Base-by-base conservation (phyloP, 2,888 invertebrate genomes). In the Malacosoma neustria region DNA sequence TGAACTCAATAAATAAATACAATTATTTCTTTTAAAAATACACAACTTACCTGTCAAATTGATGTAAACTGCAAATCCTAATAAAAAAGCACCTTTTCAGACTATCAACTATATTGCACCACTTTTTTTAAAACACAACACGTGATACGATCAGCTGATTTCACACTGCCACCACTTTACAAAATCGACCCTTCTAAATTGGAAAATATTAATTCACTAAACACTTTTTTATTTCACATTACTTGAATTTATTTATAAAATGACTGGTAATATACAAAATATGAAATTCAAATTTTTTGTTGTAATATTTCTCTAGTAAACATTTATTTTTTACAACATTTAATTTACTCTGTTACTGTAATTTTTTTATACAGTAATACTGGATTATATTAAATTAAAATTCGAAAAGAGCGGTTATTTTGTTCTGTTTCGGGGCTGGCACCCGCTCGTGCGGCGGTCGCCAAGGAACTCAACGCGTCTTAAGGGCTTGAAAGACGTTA, bases 401-500 rank as follows among this genome's bases (percentile, higher is more conserved):
- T 74, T 71, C 70, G 48, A 61, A 63, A 60, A 64, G 64, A 62
- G 72, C 72, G 73, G 65, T 61, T 50, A 38, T 42, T 30, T 39
- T 35, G 38, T 34, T 30, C 30, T 30, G 37, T 39, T 11, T 11
- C 48, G 55, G 53, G 67, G 66, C 54, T 57, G 50, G 57, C 56
- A 57, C 74, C 72, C 77, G 75, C 76, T 63, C 72, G 69, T 64
- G 67, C 66, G 72, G 64, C 76, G 71, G 71, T 74, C 76, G 68
- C 51, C 59, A 79, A 81, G 76, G 69, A 80, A 85, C 84, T 84
- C 73, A 59, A 49, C 72, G 15, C 42, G 65, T 70, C 72, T 72
- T 81, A 63, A 65, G 73, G 74, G 68, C 62, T 13, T n/a, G 67
- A 84, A 84, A 85, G 82, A 84, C 84, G 84, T 84, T 85, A 80